Percentiles rank a stretch among this genome's conserved stretches.
phyloP scores from a whole-genome alignment of 2,113 vertebrate genomes.

The Callospermophilus lateralis region DNA sequence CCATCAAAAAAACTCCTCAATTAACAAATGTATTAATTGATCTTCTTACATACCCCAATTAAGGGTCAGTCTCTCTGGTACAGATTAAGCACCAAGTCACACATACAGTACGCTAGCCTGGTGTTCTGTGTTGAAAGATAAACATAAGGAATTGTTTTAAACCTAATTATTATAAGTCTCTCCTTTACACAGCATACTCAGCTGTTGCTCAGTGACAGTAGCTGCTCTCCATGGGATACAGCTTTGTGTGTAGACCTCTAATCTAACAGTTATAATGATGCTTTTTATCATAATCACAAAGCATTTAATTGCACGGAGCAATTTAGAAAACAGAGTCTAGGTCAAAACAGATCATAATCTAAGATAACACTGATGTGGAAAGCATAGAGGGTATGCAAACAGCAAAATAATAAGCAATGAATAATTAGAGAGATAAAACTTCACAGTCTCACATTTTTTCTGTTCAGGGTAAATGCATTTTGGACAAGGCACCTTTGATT shows the following conservation, averaged over 20 bases:
- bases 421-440: constrained; percentile 67
- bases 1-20: background rate
- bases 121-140: background rate
- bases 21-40: constrained; percentile 41
- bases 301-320: constrained; percentile 71
- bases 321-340: constrained; percentile 64
- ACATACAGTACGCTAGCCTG: background rate
- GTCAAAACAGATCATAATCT: constrained; percentile 66
- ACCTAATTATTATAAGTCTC: background rate
- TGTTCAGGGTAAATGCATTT: constrained; percentile 50
- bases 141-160: background rate
- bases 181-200: background rate
- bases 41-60: background rate
- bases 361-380: constrained; percentile 44
- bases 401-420: constrained; percentile 65
- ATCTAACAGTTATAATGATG: constrained; percentile 54
- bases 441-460: constrained; percentile 9
- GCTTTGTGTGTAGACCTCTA: constrained; percentile 32
- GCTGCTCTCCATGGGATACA: background rate
- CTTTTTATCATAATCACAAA: constrained; percentile 69
- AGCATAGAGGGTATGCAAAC: background rate
- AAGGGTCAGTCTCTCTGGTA: background rate
- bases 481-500: constrained; percentile 44
- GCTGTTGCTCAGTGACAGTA: background rate
- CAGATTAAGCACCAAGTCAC: background rate